Conservation (phyloP, 2,797 vertebrate species). For the Leptatherina wallacei region DNA sequence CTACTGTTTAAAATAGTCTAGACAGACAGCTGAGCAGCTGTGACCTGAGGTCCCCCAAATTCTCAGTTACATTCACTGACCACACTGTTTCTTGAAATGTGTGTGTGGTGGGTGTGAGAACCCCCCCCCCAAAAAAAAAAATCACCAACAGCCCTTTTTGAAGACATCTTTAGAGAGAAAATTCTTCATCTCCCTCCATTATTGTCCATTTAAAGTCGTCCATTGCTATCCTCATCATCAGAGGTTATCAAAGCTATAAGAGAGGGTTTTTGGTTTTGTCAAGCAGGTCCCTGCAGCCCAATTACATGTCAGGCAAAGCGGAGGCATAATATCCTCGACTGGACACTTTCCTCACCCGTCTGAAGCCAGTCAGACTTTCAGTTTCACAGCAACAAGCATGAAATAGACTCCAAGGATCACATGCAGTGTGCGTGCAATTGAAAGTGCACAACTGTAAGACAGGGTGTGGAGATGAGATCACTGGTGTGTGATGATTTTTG, state of each 20-base stretch:
- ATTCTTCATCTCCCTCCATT: constrained; percentile 27
- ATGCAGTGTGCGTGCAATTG: constrained; percentile 54
- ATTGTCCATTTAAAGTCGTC: constrained; percentile 47
- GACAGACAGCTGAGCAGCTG: constrained; percentile 82
- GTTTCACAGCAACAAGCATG: constrained; percentile 73
- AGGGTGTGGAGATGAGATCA: constrained; percentile 65
- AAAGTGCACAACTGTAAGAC: constrained; percentile 49
- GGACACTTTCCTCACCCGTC: constrained; percentile 34
- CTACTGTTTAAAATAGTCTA: constrained; percentile 78
- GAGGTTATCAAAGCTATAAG: constrained; percentile 38
- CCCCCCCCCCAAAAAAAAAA: background rate
- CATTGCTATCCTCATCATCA: constrained; percentile 21
- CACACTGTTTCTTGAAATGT: constrained; percentile 47
- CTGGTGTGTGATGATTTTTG: constrained; percentile 46
- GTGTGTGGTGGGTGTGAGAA: background rate
- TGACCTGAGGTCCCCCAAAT: constrained; percentile 76
- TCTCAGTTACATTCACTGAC: constrained; percentile 69
- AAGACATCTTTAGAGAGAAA: too few relatives aligned
- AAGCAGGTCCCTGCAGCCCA: constrained; percentile 58
- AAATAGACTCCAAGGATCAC: constrained; percentile 74
- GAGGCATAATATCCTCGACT: constrained; percentile 53
- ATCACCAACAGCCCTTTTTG: too few relatives aligned
- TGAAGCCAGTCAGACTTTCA: constrained; percentile 61
- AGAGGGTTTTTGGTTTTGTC: constrained; percentile 52
- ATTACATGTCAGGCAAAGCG: constrained; percentile 58